These are phyloP conservation scores for Gadus chalcogrammus DNA, from an alignment of 2,113 vertebrate species.

Conservation along the genomic window DNA sequence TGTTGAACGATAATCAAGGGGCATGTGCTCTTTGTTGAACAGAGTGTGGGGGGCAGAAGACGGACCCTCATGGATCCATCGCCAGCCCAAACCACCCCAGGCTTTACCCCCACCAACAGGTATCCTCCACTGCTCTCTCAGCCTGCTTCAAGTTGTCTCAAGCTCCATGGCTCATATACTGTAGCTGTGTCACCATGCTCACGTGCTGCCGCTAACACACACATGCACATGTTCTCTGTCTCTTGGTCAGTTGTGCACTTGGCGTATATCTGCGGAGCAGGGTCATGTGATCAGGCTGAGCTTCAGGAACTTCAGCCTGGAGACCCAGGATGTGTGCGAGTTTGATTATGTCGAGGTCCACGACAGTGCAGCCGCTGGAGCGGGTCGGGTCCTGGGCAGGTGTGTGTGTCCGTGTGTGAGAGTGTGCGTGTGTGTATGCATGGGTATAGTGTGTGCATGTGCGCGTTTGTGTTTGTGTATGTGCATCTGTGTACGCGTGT, in stretches of 20 bases:
- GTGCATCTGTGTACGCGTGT: too few relatives aligned
- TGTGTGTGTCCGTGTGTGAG: conserved; percentile 37
- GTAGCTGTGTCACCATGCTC: too few relatives aligned
- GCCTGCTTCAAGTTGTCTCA: neutral
- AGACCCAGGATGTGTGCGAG: conserved; percentile 81
- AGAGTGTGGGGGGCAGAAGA: conserved; percentile 87
- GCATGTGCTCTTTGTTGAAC: conserved; percentile 7
- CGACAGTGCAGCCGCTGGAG: conserved; percentile 64
- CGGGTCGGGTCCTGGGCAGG: conserved; percentile 82
- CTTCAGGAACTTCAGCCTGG: conserved; percentile 94
- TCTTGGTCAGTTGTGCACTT: conserved; percentile 75
- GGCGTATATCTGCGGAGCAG: conserved; percentile 80
- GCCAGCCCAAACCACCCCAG: conserved; percentile 81
- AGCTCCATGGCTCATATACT: neutral
- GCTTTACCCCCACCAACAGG: conserved; percentile 84
- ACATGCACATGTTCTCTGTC: neutral
- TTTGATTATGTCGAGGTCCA: conserved; percentile 91
- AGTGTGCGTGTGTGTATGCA: too few relatives aligned
- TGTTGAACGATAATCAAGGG: neutral
- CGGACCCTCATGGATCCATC: conserved; percentile 70
- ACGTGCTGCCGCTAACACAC: too few relatives aligned
- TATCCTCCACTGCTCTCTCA: conserved; percentile 25
- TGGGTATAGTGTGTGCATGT: too few relatives aligned
- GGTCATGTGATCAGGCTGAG: conserved; percentile 79
- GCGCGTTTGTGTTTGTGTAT: too few relatives aligned